A percentile compares a stretch with the other conserved stretches of the same genome.
phyloP scores from a whole-genome alignment of 2,113 vertebrate genomes.

The Mormyrus lacerda region DNA sequence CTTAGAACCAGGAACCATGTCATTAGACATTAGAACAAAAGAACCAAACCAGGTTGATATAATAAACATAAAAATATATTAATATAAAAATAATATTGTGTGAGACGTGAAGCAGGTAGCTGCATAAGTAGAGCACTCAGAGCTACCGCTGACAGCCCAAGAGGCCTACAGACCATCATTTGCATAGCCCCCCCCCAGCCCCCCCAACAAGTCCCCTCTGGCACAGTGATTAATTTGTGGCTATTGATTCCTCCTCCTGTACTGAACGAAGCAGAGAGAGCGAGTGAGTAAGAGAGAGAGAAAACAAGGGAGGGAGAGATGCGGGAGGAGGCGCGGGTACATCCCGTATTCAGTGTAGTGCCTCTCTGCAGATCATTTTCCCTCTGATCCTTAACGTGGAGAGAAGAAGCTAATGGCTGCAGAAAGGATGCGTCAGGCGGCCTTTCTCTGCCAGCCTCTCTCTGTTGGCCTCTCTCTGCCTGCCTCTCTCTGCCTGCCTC shows the following conservation, averaged over 20 bases:
- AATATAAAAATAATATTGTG: neutral
- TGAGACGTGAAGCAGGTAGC: neutral
- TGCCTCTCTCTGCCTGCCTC: neutral
- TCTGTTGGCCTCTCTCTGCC: neutral
- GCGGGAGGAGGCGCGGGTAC: conserved; percentile 13
- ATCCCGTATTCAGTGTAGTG: conserved; percentile 60
- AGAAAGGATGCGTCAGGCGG: conserved; percentile 60
- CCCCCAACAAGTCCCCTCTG: conserved; percentile 28
- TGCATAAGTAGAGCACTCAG: neutral
- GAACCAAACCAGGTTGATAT: neutral
- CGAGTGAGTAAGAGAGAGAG: conserved; percentile 25
- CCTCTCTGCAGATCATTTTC: conserved; percentile 56
- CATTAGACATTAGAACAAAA: no score
- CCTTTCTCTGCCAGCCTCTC: conserved; percentile 27
- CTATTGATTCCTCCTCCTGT: conserved; percentile 58
- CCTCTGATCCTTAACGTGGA: conserved; percentile 57
- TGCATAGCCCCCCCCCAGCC: conserved; percentile 12
- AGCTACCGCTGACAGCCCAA: neutral
- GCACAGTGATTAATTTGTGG: conserved; percentile 62
- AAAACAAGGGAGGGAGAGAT: neutral
- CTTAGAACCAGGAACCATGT: no score
- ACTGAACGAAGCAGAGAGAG: conserved; percentile 39
- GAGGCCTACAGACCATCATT: neutral
- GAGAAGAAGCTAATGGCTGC: conserved; percentile 56
- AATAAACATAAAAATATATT: neutral